Evolutionary conservation across 2,888 invertebrate genomes (phyloP).

Genomic region (Acheta domesticus): DNA sequence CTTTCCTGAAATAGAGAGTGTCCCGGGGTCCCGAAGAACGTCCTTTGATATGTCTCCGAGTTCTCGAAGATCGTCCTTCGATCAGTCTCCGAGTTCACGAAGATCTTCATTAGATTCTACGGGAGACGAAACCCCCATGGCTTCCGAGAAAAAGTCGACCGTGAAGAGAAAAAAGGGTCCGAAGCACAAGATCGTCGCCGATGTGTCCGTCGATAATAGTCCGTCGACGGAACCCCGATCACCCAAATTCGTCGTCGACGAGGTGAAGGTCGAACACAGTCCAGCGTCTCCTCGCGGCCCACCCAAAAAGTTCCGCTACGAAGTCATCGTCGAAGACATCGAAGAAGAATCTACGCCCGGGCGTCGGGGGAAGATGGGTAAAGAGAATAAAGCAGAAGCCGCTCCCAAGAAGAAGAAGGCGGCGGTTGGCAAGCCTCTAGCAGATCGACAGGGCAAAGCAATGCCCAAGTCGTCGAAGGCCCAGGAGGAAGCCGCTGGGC

Average conservation of each 20-base stretch:
- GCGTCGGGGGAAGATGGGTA: background rate
- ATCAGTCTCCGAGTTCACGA: background rate
- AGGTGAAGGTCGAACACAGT: slow-evolving; percentile 32
- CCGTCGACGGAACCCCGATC: background rate
- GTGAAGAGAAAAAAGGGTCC: slow-evolving; percentile 12
- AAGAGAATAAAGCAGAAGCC: background rate
- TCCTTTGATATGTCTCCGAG: background rate
- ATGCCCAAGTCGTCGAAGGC: background rate
- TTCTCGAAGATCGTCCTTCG: background rate
- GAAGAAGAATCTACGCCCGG: slow-evolving; percentile 41
- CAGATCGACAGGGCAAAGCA: background rate
- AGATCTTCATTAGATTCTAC: background rate
- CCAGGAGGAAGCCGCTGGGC: background rate
- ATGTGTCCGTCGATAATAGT: slow-evolving; percentile 31
- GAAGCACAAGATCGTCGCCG: slow-evolving; percentile 28
- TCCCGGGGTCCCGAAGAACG: background rate
- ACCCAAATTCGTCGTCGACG: slow-evolving; percentile 31
- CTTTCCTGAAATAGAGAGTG: background rate
- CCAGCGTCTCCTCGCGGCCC: background rate
- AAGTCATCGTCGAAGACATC: slow-evolving; percentile 41
- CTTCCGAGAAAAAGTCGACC: slow-evolving; percentile 3
- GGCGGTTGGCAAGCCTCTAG: background rate
- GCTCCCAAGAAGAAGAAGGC: background rate
- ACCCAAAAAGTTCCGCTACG: slow-evolving; percentile 31
- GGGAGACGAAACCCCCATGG: slow-evolving; percentile 21